These are phyloP conservation scores for Lordiphosa collinella DNA, from an alignment of 1,140 invertebrate genomes.

Conservation along the genomic window DNA sequence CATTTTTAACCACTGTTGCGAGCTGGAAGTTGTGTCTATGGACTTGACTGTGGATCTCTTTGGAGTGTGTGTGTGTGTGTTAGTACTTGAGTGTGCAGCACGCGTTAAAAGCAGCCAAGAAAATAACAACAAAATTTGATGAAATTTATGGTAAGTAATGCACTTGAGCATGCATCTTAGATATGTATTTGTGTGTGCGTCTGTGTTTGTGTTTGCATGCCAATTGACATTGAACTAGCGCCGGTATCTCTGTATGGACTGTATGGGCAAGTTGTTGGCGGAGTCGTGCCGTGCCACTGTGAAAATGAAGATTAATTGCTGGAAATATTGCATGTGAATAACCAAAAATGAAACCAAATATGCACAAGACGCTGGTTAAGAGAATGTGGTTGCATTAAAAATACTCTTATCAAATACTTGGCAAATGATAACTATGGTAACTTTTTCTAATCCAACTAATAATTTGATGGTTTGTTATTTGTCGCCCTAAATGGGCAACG, in stretches of 20 bases:
- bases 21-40: background rate
- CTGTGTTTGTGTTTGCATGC: slow-evolving; percentile 40
- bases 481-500: too few relatives aligned
- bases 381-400: too few relatives aligned
- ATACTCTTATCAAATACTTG: too few relatives aligned
- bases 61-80: slow-evolving; percentile 1
- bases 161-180: slow-evolving; percentile 34
- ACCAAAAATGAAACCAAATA: slow-evolving; percentile 11
- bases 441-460: too few relatives aligned
- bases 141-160: slow-evolving; percentile 60
- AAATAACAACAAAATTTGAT: slow-evolving; percentile 6
- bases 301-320: slow-evolving; percentile 49
- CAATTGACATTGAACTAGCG: slow-evolving; percentile 70
- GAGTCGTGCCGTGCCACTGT: slow-evolving; percentile 43
- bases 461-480: too few relatives aligned
- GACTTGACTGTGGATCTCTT: background rate
- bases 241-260: slow-evolving; percentile 5
- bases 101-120: slow-evolving; percentile 21
- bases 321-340: slow-evolving; percentile 43
- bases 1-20: background rate
- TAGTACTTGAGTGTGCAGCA: slow-evolving; percentile 21
- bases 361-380: slow-evolving; percentile 12
- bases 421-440: too few relatives aligned
- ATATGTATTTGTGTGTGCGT: slow-evolving; percentile 10
- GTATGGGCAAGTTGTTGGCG: slow-evolving; percentile 3